A percentile compares a stretch with the other conserved stretches of the same genome.
phyloP scores from a whole-genome alignment of 2,113 vertebrate genomes.

The Tachuris rubrigastra region DNA sequence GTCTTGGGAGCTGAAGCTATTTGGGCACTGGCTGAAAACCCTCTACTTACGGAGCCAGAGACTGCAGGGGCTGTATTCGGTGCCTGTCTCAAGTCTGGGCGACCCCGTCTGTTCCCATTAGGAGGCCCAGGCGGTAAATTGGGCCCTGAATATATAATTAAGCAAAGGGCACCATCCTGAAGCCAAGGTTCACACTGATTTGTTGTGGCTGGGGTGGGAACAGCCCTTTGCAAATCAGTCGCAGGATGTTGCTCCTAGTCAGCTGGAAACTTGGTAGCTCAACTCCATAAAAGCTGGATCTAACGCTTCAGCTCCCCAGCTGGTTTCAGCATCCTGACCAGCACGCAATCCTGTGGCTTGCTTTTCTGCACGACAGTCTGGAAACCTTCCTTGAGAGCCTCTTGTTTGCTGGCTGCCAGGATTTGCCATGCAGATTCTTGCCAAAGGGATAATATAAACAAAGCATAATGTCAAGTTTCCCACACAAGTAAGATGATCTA shows the following conservation, averaged over 20 bases:
- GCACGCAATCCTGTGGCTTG: conserved; percentile 62
- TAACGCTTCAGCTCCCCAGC: conserved; percentile 61
- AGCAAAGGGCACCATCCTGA: conserved; percentile 63
- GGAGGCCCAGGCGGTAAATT: conserved; percentile 52
- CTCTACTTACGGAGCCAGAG: conserved; percentile 3
- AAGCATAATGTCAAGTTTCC: conserved; percentile 71
- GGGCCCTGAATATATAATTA: conserved; percentile 69
- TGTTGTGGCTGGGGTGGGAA: conserved; percentile 67
- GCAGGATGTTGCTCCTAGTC: conserved; percentile 64
- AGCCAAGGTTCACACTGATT: conserved; percentile 66
- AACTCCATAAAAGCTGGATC: conserved; percentile 53
- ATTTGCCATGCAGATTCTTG: conserved; percentile 70
- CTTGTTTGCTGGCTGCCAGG: conserved; percentile 66
- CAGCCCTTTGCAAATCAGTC: conserved; percentile 57
- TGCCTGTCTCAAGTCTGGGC: conserved; percentile 48
- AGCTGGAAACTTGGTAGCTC: conserved; percentile 58
- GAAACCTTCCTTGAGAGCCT: conserved; percentile 66
- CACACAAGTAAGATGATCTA: conserved; percentile 70
- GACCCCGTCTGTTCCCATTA: conserved; percentile 58
- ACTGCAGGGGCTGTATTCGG: background rate
- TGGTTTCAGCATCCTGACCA: conserved; percentile 64
- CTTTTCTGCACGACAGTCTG: conserved; percentile 66
- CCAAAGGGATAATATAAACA: conserved; percentile 71
- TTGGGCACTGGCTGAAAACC: background rate
- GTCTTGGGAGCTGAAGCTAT: background rate